Evolutionary conservation across 2,888 invertebrate species (phyloP), one percentile per base, ranked within the genome.

Genomic region (Fabriciana adippe): DNA sequence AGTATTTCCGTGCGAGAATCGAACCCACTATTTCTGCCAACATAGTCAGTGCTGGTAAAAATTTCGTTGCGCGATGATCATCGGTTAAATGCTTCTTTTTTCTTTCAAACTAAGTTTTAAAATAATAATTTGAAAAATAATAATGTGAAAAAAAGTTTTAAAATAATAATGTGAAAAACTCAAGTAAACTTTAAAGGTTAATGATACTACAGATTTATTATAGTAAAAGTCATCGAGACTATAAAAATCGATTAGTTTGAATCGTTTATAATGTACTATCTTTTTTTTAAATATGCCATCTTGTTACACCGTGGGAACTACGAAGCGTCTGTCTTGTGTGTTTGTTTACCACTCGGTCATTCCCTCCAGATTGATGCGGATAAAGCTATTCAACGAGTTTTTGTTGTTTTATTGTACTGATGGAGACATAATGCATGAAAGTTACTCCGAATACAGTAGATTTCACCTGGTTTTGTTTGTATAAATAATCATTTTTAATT

Each of bases 251-350:
- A 51, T 18, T n/a, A 18, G 55, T 11, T n/a, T 35, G n/a, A 0
- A n/a, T 21, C 47, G 3, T 45, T 47, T 54, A 35, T 41, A 35
- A 16, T 15, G 14, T 41, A 21, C 55, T 47, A 55, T 3, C 15
- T 51, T 41, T 64, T 41, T 64, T 64, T 31, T 8, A 41, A 53
- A 41, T n/a, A 16, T 51, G 14, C 31, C 14, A 13, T 3, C 16
- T 4, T 48, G 66, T 64, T 66, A 56, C 62, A 66, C 69, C 71
- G 71, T 71, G 71, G 67, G 71, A 71, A 71, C 60, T 41, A 51
- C 50, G 15, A n/a, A 26, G 35, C 45, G 56, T 14, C 57, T 64
- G 63, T 31, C 26, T 50, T 66, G 63, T 66, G 63, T 64, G 63
- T 68, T 68, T 66, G 67, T 67, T 70, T 67, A 61, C 48, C 53